Conservation (phyloP, 2,113 vertebrate species). For the Odontesthes bonariensis region DNA sequence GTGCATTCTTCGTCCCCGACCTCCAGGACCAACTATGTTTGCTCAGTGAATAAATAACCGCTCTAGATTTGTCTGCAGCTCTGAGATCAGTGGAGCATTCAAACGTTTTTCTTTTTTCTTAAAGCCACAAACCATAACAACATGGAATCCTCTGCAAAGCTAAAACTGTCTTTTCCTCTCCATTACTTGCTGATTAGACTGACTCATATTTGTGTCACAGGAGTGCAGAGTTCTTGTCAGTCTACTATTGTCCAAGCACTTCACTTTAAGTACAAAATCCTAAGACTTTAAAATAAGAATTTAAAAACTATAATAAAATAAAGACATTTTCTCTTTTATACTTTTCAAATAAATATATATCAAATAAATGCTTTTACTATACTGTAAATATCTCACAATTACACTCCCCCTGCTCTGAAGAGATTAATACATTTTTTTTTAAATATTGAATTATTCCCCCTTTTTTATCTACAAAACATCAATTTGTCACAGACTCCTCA, state of each 20-base stretch:
- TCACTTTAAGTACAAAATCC: conserved; percentile 59
- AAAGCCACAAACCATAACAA: conserved; percentile 59
- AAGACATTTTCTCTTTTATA: conserved; percentile 66
- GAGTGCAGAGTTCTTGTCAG: conserved; percentile 22
- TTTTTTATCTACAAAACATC: conserved; percentile 56
- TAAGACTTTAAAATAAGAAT: conserved; percentile 56
- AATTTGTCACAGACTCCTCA: conserved; percentile 54
- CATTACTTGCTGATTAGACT: neutral
- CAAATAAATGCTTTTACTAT: conserved; percentile 67
- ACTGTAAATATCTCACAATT: conserved; percentile 56
- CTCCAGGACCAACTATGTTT: neutral
- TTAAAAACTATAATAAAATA: conserved; percentile 77
- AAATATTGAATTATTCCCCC: conserved; percentile 35
- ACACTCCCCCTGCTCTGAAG: conserved; percentile 56
- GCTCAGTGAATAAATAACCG: neutral
- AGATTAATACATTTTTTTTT: conserved; percentile 34
- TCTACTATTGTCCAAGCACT: conserved; percentile 22
- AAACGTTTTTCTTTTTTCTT: conserved; percentile 14
- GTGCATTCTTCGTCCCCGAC: neutral
- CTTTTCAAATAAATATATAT: conserved; percentile 69
- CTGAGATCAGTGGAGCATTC: neutral
- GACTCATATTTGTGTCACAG: conserved; percentile 7
- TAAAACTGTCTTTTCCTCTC: conserved; percentile 3
- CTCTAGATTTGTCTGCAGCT: neutral
- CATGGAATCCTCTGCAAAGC: conserved; percentile 5